These are phyloP conservation scores for Oxygymnocypris stewartii DNA, from an alignment of 2,113 vertebrate species.

Conservation along the genomic window DNA sequence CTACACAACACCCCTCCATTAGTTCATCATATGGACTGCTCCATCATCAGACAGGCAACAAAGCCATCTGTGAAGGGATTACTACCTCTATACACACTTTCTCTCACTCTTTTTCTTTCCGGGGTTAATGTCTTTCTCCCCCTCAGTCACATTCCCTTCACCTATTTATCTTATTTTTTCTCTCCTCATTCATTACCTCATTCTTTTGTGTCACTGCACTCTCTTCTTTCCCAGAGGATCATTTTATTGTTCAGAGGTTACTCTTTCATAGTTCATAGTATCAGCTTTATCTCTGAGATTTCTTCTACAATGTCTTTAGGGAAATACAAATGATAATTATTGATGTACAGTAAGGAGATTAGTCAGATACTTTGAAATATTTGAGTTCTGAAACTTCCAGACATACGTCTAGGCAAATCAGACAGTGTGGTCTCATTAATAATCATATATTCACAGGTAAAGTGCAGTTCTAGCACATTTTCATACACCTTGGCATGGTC, in stretches of 20 bases:
- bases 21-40: conserved; percentile 54
- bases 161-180: conserved; percentile 34
- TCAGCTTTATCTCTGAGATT: background rate
- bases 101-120: conserved; percentile 29
- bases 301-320: background rate
- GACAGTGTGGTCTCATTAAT: background rate
- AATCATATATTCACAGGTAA: background rate
- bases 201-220: conserved; percentile 27
- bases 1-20: conserved; percentile 48
- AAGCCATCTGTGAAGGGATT: conserved; percentile 53
- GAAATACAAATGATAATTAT: background rate
- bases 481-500: background rate
- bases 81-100: conserved; percentile 41
- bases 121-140: conserved; percentile 38
- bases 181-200: conserved; percentile 40
- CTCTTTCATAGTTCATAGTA: background rate
- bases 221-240: background rate
- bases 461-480: background rate
- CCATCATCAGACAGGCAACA: conserved; percentile 55
- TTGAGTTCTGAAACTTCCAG: conserved; percentile 6
- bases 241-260: background rate
- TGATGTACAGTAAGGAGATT: background rate
- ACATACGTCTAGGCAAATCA: background rate
- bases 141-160: conserved; percentile 43
- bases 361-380: background rate